phyloP scores from a whole-genome alignment of 2,888 invertebrate genomes.

The Nudaria mundana region DNA sequence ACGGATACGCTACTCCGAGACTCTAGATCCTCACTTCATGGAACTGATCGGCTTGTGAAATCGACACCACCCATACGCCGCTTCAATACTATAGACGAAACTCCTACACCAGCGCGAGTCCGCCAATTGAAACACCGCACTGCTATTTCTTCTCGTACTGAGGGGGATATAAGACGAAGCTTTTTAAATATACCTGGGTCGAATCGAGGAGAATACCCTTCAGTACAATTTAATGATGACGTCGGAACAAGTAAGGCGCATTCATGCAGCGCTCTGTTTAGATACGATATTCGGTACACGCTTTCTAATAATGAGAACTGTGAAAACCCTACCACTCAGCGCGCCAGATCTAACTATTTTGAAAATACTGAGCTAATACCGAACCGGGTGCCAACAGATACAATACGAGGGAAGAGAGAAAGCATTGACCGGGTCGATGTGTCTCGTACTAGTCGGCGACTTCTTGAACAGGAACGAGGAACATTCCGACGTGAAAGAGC shows the following conservation, averaged over 20 bases:
- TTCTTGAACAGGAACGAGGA: slow-evolving; percentile 9
- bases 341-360: no score
- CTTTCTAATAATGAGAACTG: slow-evolving; percentile 11
- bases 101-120: slow-evolving; percentile 19
- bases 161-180: slow-evolving; percentile 7
- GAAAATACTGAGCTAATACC: slow-evolving; percentile 4
- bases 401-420: slow-evolving; percentile 6
- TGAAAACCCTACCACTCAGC: slow-evolving; percentile 5
- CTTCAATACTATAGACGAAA: slow-evolving; percentile 22
- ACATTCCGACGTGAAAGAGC: slow-evolving; percentile 8
- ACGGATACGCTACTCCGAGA: slow-evolving; percentile 36
- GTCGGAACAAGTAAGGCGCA: slow-evolving; percentile 5
- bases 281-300: slow-evolving; percentile 4
- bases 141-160: slow-evolving; percentile 9
- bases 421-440: background rate
- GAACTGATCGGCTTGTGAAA: slow-evolving; percentile 27
- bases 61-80: slow-evolving; percentile 19
- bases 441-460: slow-evolving; percentile 5
- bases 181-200: slow-evolving; percentile 8
- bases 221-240: no score
- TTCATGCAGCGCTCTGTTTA: slow-evolving; percentile 5
- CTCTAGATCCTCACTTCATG: slow-evolving; percentile 38
- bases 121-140: slow-evolving; percentile 27
- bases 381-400: slow-evolving; percentile 9
- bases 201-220: slow-evolving; percentile 6